These are phyloP conservation scores for Aphodius sticticus DNA, from an alignment of 2,888 invertebrate genomes.

Conservation along the genomic window DNA sequence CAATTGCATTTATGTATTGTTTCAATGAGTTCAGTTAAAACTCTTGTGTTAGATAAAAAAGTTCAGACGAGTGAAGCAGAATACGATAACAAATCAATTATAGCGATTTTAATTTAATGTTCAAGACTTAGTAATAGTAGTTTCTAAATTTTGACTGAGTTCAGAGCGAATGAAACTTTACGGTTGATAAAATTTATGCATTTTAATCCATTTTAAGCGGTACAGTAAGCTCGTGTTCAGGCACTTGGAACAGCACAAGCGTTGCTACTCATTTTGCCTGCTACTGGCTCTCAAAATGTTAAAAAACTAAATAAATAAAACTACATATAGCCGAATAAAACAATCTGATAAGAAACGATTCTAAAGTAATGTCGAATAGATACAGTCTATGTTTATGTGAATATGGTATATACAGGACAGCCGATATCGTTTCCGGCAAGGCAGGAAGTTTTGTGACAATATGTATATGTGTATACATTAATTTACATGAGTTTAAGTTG, in stretches of 20 bases:
- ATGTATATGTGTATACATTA: not conserved
- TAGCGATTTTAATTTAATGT: no score
- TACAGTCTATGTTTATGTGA: not conserved
- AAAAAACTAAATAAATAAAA: not conserved
- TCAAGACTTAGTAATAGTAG: not conserved
- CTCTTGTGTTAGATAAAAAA: no score
- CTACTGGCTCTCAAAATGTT: not conserved
- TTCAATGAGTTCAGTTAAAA: no score
- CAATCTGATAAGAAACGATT: not conserved
- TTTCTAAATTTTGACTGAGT: not conserved
- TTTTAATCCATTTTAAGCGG: not conserved
- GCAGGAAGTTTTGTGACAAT: not conserved
- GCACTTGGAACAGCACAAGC: not conserved
- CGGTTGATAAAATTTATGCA: not conserved
- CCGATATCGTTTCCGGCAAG: not conserved
- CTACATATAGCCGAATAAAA: no score
- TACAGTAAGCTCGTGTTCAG: not conserved
- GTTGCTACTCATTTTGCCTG: not conserved
- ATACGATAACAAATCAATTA: not conserved
- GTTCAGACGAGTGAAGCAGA: not conserved
- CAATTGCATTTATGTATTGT: no score
- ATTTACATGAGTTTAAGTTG: no score
- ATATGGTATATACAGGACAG: not conserved
- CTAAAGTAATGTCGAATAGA: not conserved
- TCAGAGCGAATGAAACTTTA: not conserved